phyloP scores from a whole-genome alignment of 1,140 invertebrate species.

The Caenorhabditis inopinata region DNA sequence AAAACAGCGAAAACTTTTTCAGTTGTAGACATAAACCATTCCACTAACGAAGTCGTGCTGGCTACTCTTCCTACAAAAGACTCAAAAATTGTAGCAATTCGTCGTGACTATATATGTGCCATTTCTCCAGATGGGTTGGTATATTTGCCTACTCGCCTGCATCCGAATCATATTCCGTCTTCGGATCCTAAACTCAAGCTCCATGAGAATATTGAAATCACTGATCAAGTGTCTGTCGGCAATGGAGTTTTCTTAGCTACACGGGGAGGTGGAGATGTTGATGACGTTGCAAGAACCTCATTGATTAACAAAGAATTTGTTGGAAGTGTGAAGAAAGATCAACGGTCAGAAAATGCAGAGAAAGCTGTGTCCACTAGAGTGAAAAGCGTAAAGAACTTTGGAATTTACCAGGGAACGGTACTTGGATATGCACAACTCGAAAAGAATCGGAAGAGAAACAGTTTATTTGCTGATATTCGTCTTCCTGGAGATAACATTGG shows the following conservation, averaged over 20 bases:
- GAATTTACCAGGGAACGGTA: conserved; percentile 54
- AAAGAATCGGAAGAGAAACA: conserved; percentile 6
- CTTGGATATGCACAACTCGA: conserved; percentile 52
- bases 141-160: background rate
- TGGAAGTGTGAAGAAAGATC: background rate
- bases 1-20: background rate
- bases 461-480: conserved; percentile 33
- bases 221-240: background rate
- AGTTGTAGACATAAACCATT: background rate
- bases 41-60: background rate
- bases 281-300: background rate
- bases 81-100: background rate
- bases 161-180: conserved; percentile 3
- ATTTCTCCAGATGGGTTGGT: background rate
- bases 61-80: background rate
- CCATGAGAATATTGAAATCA: background rate
- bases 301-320: background rate
- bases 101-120: conserved; percentile 15
- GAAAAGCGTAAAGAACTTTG: conserved; percentile 55
- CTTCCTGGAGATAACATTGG: conserved; percentile 57
- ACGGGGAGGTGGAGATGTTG: background rate
- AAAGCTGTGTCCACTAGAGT: background rate
- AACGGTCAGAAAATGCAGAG: background rate
- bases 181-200: background rate
- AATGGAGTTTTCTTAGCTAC: background rate